These are phyloP conservation scores for Heterohyrax brucei DNA, from an alignment of 2,797 vertebrate genomes.

Conservation along the genomic window DNA sequence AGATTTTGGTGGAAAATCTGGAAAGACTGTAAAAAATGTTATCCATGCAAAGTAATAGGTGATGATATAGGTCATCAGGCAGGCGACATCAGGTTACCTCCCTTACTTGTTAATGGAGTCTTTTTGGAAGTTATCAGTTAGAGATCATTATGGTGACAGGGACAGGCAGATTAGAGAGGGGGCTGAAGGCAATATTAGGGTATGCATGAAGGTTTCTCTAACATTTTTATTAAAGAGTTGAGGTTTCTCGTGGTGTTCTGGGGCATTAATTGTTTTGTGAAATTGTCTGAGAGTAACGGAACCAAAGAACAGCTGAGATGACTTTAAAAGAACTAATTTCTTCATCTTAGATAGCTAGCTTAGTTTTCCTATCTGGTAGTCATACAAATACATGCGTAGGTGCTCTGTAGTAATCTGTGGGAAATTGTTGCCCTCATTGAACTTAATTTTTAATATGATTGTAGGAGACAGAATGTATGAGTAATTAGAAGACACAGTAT, in stretches of 20 bases:
- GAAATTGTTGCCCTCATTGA: background rate
- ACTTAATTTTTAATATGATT: background rate
- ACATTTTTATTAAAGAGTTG: background rate
- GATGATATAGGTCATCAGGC: background rate
- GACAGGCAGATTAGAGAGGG: background rate
- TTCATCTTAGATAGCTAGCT: constrained; percentile 2
- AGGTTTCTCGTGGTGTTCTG: background rate
- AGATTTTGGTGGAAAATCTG: background rate
- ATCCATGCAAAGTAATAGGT: background rate
- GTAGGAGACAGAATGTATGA: background rate
- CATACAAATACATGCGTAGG: background rate
- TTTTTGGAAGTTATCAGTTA: background rate
- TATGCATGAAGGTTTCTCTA: background rate
- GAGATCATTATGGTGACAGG: background rate
- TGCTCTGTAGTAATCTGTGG: background rate
- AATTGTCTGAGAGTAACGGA: background rate
- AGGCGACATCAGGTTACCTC: background rate
- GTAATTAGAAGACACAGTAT: background rate
- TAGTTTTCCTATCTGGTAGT: background rate
- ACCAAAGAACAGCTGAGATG: background rate
- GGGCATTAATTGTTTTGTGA: background rate
- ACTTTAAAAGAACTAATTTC: background rate
- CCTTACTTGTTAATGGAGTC: background rate
- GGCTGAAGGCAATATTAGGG: background rate
- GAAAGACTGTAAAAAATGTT: background rate